phyloP scores from a whole-genome alignment of 2,797 vertebrate genomes.

The Microchirus variegatus region DNA sequence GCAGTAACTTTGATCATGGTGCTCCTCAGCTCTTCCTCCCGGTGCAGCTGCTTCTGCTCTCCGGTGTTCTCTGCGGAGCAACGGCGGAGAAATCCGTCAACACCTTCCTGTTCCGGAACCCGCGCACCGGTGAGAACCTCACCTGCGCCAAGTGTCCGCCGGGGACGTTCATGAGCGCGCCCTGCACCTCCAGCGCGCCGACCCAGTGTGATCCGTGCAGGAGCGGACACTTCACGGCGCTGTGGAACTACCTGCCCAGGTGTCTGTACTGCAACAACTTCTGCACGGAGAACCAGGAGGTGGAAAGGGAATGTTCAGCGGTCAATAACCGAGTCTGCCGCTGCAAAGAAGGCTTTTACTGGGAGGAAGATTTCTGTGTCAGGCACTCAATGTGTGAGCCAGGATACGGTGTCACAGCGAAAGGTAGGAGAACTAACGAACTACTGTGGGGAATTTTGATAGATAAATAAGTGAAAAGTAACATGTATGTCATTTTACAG shows the following conservation, averaged over 20 bases:
- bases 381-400: slow-evolving; percentile 60
- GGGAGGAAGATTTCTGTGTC: slow-evolving; percentile 57
- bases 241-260: slow-evolving; percentile 77
- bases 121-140: slow-evolving; percentile 16
- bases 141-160: slow-evolving; percentile 67
- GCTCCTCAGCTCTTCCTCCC: slow-evolving; percentile 32
- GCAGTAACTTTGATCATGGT: background rate
- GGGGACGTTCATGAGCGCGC: slow-evolving; percentile 50
- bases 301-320: slow-evolving; percentile 69
- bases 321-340: slow-evolving; percentile 73
- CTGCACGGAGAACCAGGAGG: slow-evolving; percentile 66
- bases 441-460: too few species aligned
- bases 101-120: slow-evolving; percentile 54
- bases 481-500: too few species aligned
- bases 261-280: slow-evolving; percentile 78
- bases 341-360: slow-evolving; percentile 72
- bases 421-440: slow-evolving; percentile 53
- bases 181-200: slow-evolving; percentile 63
- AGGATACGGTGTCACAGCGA: slow-evolving; percentile 59
- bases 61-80: background rate
- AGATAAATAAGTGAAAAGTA: too few species aligned
- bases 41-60: slow-evolving; percentile 41
- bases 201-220: slow-evolving; percentile 69
- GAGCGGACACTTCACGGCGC: slow-evolving; percentile 59
- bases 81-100: background rate